Percentiles rank a stretch among this genome's conserved stretches.
phyloP scores from a whole-genome alignment of 2,113 vertebrate species.

The Semnopithecus entellus region DNA sequence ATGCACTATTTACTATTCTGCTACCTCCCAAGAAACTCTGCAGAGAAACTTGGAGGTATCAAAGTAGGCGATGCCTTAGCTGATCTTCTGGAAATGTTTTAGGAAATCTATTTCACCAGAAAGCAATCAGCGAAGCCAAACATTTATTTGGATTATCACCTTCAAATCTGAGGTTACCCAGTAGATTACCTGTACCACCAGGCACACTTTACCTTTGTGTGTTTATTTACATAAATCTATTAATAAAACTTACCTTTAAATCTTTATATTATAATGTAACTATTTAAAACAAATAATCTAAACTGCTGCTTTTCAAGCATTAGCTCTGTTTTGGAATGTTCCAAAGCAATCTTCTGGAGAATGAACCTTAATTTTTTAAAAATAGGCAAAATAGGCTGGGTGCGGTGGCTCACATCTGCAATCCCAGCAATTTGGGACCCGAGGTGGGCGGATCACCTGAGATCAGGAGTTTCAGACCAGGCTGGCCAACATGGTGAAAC shows the following conservation, averaged over 20 bases:
- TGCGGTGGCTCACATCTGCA: no score
- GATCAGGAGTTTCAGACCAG: no score
- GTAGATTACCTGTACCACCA: background rate
- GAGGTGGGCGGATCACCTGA: no score
- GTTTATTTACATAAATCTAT: slow-evolving; percentile 7
- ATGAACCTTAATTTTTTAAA: background rate
- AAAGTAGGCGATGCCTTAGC: background rate
- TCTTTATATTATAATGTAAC: slow-evolving; percentile 36
- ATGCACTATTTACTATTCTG: background rate
- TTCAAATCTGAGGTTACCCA: slow-evolving; percentile 1
- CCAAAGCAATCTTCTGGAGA: background rate
- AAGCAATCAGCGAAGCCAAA: background rate
- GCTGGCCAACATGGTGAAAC: no score
- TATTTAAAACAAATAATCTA: slow-evolving; percentile 46
- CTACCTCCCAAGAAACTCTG: background rate
- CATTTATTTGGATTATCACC: slow-evolving; percentile 33
- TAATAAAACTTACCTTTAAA: slow-evolving; percentile 42
- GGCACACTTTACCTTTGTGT: background rate
- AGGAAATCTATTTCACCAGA: slow-evolving; percentile 20
- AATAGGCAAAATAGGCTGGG: no score
- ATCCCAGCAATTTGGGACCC: no score
- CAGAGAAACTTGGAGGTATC: background rate
- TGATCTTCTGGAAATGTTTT: background rate
- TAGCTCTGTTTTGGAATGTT: slow-evolving; percentile 39
- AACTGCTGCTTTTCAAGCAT: slow-evolving; percentile 22